Conservation (phyloP, 2,113 vertebrate genomes). For the Redunca redunca region DNA sequence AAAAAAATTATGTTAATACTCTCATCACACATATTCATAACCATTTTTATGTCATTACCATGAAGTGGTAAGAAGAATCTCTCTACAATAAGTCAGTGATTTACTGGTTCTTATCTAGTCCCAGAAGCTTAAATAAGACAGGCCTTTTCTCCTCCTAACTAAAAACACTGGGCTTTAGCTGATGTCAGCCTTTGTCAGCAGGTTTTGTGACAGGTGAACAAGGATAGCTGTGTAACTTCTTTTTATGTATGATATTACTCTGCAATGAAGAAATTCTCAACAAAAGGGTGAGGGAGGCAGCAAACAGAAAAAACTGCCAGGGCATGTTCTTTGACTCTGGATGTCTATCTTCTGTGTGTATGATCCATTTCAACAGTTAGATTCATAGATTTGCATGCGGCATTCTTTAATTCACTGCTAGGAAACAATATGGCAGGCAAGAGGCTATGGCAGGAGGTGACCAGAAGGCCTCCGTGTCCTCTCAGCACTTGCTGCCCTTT, state of each 20-base stretch:
- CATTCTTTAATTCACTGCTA: background rate
- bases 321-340: background rate
- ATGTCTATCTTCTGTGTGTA: background rate
- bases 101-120: background rate
- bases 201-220: background rate
- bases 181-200: background rate
- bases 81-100: background rate
- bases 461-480: background rate
- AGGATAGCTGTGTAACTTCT: background rate
- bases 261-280: background rate
- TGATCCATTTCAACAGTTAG: background rate
- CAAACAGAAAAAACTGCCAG: background rate
- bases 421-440: background rate
- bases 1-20: background rate
- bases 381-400: background rate
- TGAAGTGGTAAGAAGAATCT: background rate
- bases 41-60: background rate
- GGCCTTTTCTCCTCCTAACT: background rate
- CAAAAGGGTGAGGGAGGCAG: background rate
- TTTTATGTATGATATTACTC: background rate
- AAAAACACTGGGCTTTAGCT: background rate
- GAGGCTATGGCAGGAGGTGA: rapidly evolving
- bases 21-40: background rate
- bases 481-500: background rate
- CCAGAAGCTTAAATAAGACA: background rate